Percentiles rank a stretch among this genome's conserved stretches.
These are phyloP conservation scores for Coranthus polyacanthus DNA, from an alignment of 2,797 vertebrate genomes.

Conservation along the genomic window DNA sequence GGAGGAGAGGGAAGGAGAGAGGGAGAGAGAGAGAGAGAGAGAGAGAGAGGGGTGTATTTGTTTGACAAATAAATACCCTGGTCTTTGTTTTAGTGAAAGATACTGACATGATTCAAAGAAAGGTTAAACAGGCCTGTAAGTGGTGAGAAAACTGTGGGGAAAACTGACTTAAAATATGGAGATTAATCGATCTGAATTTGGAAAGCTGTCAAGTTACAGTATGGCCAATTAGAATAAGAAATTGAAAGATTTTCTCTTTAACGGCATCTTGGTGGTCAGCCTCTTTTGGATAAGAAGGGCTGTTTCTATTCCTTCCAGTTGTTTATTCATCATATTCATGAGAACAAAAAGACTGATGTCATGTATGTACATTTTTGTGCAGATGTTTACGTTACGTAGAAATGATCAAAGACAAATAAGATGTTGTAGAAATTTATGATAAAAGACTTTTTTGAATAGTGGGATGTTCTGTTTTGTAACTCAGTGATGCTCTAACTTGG, in stretches of 20 bases:
- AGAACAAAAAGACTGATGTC: conserved; percentile 8
- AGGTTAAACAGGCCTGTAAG: conserved; percentile 80
- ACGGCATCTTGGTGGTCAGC: conserved; percentile 5
- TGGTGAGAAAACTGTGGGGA: conserved; percentile 52
- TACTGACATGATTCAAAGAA: conserved; percentile 73
- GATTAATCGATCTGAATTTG: conserved; percentile 60
- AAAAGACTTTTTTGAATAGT: background rate
- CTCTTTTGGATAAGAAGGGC: background rate
- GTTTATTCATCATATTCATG: conserved; percentile 2
- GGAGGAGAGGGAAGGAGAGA: conserved; percentile 62
- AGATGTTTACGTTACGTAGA: background rate
- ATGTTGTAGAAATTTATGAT: no score
- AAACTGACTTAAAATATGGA: conserved; percentile 30
- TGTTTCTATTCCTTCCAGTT: background rate
- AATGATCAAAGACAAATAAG: background rate
- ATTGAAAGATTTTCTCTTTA: conserved; percentile 3
- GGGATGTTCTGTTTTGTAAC: background rate
- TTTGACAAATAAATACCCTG: conserved; percentile 81
- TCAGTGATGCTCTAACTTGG: conserved; percentile 16
- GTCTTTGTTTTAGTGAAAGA: conserved; percentile 75
- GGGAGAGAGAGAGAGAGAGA: conserved; percentile 49
- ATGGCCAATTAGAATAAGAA: conserved; percentile 29
- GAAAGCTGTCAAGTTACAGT: conserved; percentile 32
- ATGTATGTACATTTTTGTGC: background rate
- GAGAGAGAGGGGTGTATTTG: conserved; percentile 72